phyloP scores from a whole-genome alignment of 2,113 vertebrate species.

The Oncorhynchus gorbuscha region DNA sequence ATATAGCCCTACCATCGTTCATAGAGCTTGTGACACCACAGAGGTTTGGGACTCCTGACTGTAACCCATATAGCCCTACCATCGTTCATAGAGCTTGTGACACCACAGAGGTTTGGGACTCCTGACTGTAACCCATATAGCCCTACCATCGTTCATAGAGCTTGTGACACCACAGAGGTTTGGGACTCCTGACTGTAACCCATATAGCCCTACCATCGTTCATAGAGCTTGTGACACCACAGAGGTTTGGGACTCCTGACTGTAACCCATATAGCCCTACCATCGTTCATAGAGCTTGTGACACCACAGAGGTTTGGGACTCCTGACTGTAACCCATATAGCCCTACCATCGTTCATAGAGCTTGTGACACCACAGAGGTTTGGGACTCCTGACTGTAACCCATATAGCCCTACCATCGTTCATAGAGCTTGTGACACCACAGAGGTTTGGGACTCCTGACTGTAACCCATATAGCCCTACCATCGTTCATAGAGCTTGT shows the following conservation, averaged over 20 bases:
- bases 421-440: conserved; percentile 31
- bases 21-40: conserved; percentile 32
- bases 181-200: conserved; percentile 12
- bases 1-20: conserved; percentile 18
- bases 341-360: conserved; percentile 27
- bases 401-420: conserved; percentile 12
- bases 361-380: conserved; percentile 29
- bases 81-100: conserved; percentile 29
- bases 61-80: conserved; percentile 4
- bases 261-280: background rate
- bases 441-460: conserved; percentile 27
- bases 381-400: background rate
- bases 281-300: conserved; percentile 27
- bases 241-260: background rate
- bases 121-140: background rate
- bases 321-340: conserved; percentile 10
- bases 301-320: conserved; percentile 29
- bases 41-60: conserved; percentile 24
- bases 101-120: conserved; percentile 18
- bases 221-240: conserved; percentile 32
- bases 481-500: conserved; percentile 25
- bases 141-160: conserved; percentile 27
- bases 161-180: conserved; percentile 30
- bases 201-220: conserved; percentile 18
- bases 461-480: conserved; percentile 1